phyloP scores from a whole-genome alignment of 2,888 invertebrate genomes.

The Tuta absoluta region DNA sequence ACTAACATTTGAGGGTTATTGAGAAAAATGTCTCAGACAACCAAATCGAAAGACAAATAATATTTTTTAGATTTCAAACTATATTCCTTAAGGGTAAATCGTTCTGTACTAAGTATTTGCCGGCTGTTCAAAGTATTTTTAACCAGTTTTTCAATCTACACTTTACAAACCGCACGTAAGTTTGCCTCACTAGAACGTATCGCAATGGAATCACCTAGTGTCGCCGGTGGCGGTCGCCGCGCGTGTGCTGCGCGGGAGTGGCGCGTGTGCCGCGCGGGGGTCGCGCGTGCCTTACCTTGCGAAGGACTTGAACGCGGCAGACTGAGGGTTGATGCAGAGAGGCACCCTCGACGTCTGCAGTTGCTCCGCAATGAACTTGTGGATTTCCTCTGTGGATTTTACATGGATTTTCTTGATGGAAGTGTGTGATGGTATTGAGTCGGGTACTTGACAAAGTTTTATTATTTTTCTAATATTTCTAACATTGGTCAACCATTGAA shows the following conservation, averaged over 20 bases:
- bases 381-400: constrained; percentile 93
- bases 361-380: constrained; percentile 99
- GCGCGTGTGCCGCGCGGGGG: constrained; percentile 47
- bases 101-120: no score
- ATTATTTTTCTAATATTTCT: no score
- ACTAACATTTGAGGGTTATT: no score
- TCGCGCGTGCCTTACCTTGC: constrained; percentile 92
- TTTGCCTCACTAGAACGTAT: constrained; percentile 61
- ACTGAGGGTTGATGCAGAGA: constrained; percentile 99
- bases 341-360: constrained; percentile 97
- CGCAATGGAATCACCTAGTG: constrained; percentile 81
- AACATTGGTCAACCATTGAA: no score
- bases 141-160: not conserved
- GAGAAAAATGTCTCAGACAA: no score
- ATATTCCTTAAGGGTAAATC: no score
- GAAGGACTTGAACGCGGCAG: constrained; percentile 99
- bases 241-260: constrained; percentile 47
- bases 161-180: not conserved
- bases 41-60: no score
- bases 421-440: not conserved
- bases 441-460: constrained; percentile 8
- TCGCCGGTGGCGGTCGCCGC: constrained; percentile 62
- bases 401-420: constrained; percentile 15
- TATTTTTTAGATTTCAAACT: no score
- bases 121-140: no score